These are phyloP conservation scores for Pristionchus mayeri DNA, from an alignment of 2,888 invertebrate species.

Conservation along the genomic window DNA sequence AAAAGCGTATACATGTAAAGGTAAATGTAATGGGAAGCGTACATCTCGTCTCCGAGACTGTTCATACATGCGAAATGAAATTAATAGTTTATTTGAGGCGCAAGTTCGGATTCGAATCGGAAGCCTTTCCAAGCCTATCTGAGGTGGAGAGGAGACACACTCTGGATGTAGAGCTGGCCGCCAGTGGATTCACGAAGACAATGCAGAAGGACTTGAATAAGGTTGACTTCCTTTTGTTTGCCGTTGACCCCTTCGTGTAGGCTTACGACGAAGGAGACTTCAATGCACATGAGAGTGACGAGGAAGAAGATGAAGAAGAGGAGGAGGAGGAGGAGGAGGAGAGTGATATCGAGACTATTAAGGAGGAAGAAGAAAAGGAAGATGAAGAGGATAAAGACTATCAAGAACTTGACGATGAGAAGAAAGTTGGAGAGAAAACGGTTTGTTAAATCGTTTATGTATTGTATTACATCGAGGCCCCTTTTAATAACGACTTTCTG, in stretches of 20 bases:
- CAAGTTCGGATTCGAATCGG: conserved; percentile 91
- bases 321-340: neutral
- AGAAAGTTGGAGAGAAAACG: neutral
- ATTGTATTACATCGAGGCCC: neutral
- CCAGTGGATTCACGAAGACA: conserved; percentile 90
- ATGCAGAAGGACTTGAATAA: conserved; percentile 73
- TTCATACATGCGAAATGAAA: no score
- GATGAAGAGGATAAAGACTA: conserved; percentile 21
- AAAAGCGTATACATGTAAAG: no score
- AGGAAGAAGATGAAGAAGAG: conserved; percentile 14
- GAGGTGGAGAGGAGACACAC: conserved; percentile 82
- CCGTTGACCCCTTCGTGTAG: conserved; percentile 48
- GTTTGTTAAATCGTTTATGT: neutral
- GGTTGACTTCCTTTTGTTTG: conserved; percentile 51
- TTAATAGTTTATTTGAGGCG: conserved; percentile 89
- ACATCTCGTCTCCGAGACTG: no score
- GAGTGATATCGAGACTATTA: conserved; percentile 36
- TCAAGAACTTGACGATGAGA: conserved; percentile 20
- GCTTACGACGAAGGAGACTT: conserved; percentile 74
- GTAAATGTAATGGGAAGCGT: no score
- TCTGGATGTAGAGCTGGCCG: conserved; percentile 90
- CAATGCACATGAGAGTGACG: conserved; percentile 60
- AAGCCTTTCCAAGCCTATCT: conserved; percentile 77
- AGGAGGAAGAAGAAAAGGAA: conserved; percentile 23
- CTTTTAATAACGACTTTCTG: no score